These are phyloP conservation scores for Lasioglossum vierecki DNA, from an alignment of 2,888 invertebrate species.

Conservation along the genomic window DNA sequence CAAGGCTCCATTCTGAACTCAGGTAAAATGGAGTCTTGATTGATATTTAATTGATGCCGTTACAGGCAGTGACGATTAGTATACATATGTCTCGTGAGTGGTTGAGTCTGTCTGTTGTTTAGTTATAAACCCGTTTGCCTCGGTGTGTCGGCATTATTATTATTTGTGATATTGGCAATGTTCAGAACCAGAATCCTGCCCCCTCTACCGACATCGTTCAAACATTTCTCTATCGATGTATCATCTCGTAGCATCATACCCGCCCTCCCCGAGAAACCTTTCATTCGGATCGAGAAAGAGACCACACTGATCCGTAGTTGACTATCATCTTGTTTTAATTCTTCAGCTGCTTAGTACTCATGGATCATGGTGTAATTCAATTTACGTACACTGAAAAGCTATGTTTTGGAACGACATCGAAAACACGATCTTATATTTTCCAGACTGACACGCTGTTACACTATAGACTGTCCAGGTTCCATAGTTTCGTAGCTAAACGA, in stretches of 20 bases:
- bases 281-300: not conserved
- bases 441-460: not conserved
- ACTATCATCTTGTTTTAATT: not conserved
- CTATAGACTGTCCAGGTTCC: not conserved
- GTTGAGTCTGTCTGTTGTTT: slow-evolving; percentile 81
- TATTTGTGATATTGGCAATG: slow-evolving; percentile 43
- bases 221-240: not conserved
- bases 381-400: slow-evolving; percentile 10
- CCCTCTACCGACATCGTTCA: not conserved
- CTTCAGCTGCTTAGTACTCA: slow-evolving; percentile 5
- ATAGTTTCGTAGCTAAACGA: not conserved
- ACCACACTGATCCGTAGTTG: not conserved
- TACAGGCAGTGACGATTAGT: slow-evolving; percentile 75
- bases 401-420: slow-evolving; percentile 9
- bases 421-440: not conserved
- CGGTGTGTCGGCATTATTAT: slow-evolving; percentile 57
- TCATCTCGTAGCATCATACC: not conserved
- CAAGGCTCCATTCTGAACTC: slow-evolving; percentile 92
- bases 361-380: not conserved
- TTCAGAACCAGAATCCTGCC: slow-evolving; percentile 58
- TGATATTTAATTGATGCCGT: slow-evolving; percentile 78
- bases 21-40: slow-evolving; percentile 91
- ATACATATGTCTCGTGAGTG: slow-evolving; percentile 81
- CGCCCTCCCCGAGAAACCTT: not conserved
- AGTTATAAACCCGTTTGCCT: slow-evolving; percentile 68